These are phyloP conservation scores for Serranus cabrilla DNA, from an alignment of 2,797 vertebrate genomes.

Conservation along the genomic window DNA sequence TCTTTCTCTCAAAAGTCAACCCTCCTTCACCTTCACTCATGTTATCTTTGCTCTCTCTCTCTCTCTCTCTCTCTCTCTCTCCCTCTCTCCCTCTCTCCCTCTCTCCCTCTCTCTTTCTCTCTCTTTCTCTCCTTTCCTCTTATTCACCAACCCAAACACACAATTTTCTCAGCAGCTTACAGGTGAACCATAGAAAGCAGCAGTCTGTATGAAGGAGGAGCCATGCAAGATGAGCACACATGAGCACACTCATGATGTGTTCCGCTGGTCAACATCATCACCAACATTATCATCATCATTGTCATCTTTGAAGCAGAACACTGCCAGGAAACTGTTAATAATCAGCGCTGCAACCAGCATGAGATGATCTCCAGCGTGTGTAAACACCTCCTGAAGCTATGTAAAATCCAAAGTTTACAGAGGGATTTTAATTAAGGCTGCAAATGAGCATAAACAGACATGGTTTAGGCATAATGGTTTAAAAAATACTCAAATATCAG, in stretches of 20 bases:
- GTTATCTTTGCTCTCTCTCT: background rate
- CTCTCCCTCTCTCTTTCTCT: background rate
- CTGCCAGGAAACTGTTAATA: background rate
- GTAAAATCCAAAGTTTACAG: slow-evolving; percentile 1
- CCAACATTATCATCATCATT: background rate
- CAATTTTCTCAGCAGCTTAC: background rate
- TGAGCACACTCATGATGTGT: background rate
- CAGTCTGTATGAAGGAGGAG: background rate
- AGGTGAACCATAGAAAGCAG: slow-evolving; percentile 12
- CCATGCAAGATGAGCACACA: background rate
- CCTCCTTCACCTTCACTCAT: background rate
- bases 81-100: background rate
- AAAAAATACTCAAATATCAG: background rate
- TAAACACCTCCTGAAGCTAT: slow-evolving; percentile 1
- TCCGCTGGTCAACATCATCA: slow-evolving; percentile 6
- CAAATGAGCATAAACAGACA: background rate
- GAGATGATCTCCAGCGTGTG: background rate
- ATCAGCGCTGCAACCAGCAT: background rate
- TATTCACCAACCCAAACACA: slow-evolving; percentile 1
- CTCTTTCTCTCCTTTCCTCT: background rate
- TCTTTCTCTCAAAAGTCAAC: background rate
- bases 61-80: background rate
- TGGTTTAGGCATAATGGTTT: background rate
- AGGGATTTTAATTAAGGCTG: slow-evolving; percentile 10
- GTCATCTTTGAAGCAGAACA: background rate